A percentile compares a stretch with the other conserved stretches of the same genome.
Conservation (phyloP, 2,797 vertebrate species). For the Molossus alvarezi region DNA sequence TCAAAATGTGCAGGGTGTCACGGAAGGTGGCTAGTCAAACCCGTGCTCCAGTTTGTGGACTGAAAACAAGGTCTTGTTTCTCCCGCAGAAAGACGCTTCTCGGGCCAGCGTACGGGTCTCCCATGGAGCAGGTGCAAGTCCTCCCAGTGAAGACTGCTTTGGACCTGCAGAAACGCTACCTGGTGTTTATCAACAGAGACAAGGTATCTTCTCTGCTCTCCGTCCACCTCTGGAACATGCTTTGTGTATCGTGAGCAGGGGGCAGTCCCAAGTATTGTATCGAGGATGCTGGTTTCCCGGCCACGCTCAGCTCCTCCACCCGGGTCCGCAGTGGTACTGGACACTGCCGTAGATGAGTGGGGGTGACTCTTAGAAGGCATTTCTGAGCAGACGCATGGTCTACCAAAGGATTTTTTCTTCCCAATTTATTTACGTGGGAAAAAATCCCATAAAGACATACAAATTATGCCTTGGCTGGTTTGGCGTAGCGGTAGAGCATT, state of each 20-base stretch:
- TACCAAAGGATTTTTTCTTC: not conserved
- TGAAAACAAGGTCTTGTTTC: not conserved
- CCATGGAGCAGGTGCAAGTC: constrained; percentile 92
- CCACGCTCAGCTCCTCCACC: accelerated
- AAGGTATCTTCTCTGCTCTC: constrained; percentile 90
- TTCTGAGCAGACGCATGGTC: not conserved
- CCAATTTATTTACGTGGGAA: not conserved
- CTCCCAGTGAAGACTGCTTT: constrained; percentile 88
- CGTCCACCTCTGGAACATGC: not conserved
- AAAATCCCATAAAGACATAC: not conserved
- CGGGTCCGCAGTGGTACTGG: not conserved
- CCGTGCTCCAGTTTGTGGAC: not conserved
- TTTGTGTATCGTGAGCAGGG: accelerated
- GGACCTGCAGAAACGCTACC: constrained; percentile 88
- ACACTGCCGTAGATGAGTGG: not conserved
- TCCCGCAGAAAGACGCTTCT: constrained; percentile 93
- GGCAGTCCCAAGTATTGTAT: not conserved
- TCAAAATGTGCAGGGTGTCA: accelerated
- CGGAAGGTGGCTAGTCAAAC: not conserved
- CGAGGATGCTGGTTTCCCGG: not conserved
- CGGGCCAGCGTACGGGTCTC: constrained; percentile 94
- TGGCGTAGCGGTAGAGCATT: not conserved
- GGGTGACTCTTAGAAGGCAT: not conserved
- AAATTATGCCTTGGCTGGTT: not conserved
- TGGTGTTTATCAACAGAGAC: constrained; percentile 95